Evolutionary conservation across 2,888 invertebrate species (phyloP).

Genomic region (Napeogenes inachia): DNA sequence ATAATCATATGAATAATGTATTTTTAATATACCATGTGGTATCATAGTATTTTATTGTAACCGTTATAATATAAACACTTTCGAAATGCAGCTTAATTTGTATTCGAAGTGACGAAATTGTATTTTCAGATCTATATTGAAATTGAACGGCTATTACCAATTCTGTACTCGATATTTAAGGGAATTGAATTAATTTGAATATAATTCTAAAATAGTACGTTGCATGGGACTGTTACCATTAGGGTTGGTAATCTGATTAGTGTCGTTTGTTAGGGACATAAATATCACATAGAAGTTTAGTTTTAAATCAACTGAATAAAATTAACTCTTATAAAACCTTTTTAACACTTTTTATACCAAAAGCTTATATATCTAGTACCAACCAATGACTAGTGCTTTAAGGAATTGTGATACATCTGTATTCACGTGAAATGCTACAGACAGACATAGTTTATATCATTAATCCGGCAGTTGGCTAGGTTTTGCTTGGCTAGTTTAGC

Average conservation of each 20-base stretch:
- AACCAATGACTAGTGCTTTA: too few species aligned
- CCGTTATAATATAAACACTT: too few species aligned
- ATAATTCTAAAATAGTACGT: constrained; percentile 15
- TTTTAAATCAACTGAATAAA: not conserved
- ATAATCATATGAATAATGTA: too few species aligned
- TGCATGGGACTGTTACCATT: not conserved
- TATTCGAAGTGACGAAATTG: not conserved
- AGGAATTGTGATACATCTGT: not conserved
- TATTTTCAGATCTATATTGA: not conserved
- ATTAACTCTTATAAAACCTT: too few species aligned
- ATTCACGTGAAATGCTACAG: constrained; percentile 3
- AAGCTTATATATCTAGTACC: too few species aligned
- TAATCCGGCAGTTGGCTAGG: constrained; percentile 17
- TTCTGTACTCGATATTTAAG: constrained; percentile 3
- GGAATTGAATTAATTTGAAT: constrained; percentile 19
- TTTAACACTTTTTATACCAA: too few species aligned
- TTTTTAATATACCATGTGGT: too few species aligned
- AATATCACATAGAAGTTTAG: not conserved
- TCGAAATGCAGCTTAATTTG: not conserved
- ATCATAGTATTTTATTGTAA: too few species aligned
- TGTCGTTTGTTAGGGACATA: not conserved
- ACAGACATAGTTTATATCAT: constrained; percentile 5
- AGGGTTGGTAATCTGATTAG: not conserved
- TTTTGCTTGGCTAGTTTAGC: constrained; percentile 23
- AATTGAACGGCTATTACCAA: constrained; percentile 1